Percentiles rank a stretch among this genome's conserved stretches.
Evolutionary conservation across 2,888 invertebrate genomes (phyloP).

Genomic region (Dioctria rufipes): DNA sequence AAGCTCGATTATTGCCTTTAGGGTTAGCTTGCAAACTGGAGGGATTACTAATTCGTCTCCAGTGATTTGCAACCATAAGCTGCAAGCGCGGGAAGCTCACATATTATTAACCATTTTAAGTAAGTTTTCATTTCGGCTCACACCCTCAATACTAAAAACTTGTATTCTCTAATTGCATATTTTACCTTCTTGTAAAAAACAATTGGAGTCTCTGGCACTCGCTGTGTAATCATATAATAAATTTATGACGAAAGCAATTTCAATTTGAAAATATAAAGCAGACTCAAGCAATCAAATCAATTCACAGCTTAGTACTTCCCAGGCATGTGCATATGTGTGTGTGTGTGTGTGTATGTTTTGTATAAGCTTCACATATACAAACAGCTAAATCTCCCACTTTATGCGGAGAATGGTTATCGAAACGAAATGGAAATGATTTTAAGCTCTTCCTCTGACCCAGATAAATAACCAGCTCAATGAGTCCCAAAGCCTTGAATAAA

Average conservation of each 20-base stretch:
- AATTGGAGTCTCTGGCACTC: neutral
- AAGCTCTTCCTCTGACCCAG: conserved; percentile 7
- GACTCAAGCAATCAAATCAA: conserved; percentile 6
- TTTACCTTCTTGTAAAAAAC: neutral
- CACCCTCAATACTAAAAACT: no score
- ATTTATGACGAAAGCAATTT: neutral
- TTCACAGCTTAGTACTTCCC: neutral
- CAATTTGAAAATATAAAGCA: neutral
- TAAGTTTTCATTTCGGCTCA: no score
- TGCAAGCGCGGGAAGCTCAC: no score
- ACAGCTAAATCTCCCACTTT: neutral
- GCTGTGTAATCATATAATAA: neutral
- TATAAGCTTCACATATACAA: neutral
- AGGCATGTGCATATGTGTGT: no score
- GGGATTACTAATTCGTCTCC: no score
- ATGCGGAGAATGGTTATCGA: neutral
- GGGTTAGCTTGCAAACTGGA: no score
- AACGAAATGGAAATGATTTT: neutral
- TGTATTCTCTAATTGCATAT: no score
- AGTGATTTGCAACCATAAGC: no score
- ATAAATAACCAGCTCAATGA: conserved; percentile 5
- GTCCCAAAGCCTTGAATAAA: conserved; percentile 21
- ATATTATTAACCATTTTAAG: no score
- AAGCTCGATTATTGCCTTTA: no score
- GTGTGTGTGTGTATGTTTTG: neutral